Percentiles rank a stretch among this genome's conserved stretches.
phyloP scores from a whole-genome alignment of 1,140 invertebrate genomes.

The Drosophila lacteicornis region DNA sequence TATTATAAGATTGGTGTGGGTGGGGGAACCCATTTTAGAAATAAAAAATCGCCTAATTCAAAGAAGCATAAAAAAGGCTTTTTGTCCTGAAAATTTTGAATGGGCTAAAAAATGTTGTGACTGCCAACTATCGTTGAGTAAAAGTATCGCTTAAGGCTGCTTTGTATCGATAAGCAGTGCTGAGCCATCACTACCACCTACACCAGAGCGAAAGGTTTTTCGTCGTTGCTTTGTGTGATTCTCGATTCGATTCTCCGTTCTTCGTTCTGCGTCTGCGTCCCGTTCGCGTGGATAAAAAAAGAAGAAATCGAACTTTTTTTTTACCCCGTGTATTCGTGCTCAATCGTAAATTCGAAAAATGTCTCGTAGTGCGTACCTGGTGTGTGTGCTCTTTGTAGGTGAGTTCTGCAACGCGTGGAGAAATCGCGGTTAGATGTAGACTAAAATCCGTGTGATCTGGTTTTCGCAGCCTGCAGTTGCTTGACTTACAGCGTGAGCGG shows the following conservation, averaged over 20 bases:
- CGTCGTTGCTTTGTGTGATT: constrained; percentile 46
- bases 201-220: constrained; percentile 39
- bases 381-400: constrained; percentile 63
- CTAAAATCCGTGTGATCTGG: constrained; percentile 21
- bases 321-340: constrained; percentile 16
- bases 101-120: background rate
- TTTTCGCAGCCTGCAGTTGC: constrained; percentile 61
- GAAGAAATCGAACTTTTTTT: constrained; percentile 25
- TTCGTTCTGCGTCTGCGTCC: constrained; percentile 64
- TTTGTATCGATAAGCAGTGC: constrained; percentile 2
- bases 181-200: constrained; percentile 27
- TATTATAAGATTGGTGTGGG: no score
- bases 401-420: constrained; percentile 17
- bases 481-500: constrained; percentile 47
- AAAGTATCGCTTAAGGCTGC: constrained; percentile 22
- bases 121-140: background rate
- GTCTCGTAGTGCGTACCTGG: constrained; percentile 53
- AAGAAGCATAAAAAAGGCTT: background rate
- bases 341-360: constrained; percentile 45
- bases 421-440: constrained; percentile 6
- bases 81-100: background rate
- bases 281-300: constrained; percentile 45
- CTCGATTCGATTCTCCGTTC: constrained; percentile 40
- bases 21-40: no score
- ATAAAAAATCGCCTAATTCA: no score